Percentiles rank a stretch among this genome's conserved stretches.
Conservation (phyloP, 2,888 invertebrate genomes). For the Pandemis heparana region DNA sequence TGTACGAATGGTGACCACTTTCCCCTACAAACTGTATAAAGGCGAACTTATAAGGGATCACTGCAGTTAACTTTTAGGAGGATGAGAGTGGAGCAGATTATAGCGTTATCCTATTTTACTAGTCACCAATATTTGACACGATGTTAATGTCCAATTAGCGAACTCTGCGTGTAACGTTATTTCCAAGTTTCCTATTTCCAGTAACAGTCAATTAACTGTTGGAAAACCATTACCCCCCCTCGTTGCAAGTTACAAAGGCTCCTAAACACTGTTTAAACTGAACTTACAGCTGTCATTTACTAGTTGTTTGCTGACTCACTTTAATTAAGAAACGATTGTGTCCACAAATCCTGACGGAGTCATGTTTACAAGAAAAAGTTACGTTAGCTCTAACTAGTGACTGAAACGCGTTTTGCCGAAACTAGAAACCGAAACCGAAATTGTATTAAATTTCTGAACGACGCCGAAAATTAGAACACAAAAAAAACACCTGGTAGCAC, state of each 20-base stretch:
- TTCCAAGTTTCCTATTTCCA: neutral
- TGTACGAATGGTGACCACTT: too few species aligned
- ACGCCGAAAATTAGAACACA: too few species aligned
- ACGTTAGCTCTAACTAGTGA: neutral
- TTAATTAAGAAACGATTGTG: conserved; percentile 22
- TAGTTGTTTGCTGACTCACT: conserved; percentile 16
- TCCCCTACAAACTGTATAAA: too few species aligned
- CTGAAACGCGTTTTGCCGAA: too few species aligned
- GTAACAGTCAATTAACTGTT: conserved; percentile 4
- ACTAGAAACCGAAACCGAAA: too few species aligned
- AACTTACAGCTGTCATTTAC: conserved; percentile 13
- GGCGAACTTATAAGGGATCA: too few species aligned
- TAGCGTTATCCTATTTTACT: too few species aligned
- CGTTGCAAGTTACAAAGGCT: neutral
- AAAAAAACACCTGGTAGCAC: too few species aligned
- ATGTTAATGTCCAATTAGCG: neutral
- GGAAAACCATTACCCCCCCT: conserved; percentile 7
- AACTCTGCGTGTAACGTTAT: neutral
- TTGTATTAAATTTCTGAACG: too few species aligned
- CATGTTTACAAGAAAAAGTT: conserved; percentile 30
- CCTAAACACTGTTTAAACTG: neutral
- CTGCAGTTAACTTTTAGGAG: too few species aligned
- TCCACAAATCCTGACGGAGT: conserved; percentile 21
- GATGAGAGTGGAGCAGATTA: too few species aligned
- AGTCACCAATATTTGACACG: neutral